Conservation (phyloP, 2,888 invertebrate genomes). For the Hylaea fasciaria region DNA sequence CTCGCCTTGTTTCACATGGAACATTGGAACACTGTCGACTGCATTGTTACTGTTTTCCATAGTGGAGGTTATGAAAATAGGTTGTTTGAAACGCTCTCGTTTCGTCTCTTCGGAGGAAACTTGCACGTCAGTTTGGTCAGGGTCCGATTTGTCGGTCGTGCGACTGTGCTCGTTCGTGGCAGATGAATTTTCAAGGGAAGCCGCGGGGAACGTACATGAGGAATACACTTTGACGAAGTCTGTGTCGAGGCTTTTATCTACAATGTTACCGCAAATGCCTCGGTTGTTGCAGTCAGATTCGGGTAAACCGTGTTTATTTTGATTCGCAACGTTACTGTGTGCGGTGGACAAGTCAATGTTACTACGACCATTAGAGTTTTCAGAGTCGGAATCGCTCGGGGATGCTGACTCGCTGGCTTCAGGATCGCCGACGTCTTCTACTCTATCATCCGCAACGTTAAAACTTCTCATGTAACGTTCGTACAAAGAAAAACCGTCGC, state of each 20-base stretch:
- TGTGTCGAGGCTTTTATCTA: slow-evolving; percentile 60
- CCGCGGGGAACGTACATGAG: slow-evolving; percentile 60
- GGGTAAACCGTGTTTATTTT: slow-evolving; percentile 57
- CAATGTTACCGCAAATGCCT: slow-evolving; percentile 50
- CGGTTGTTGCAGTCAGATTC: slow-evolving; percentile 58
- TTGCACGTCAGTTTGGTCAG: slow-evolving; percentile 63
- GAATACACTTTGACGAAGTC: slow-evolving; percentile 65
- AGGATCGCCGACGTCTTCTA: slow-evolving; percentile 53
- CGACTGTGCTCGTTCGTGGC: slow-evolving; percentile 64
- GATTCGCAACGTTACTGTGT: slow-evolving; percentile 53
- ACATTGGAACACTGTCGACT: slow-evolving; percentile 76
- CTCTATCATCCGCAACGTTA: slow-evolving; percentile 67
- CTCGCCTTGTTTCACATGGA: slow-evolving; percentile 66
- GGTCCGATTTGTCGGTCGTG: slow-evolving; percentile 70
- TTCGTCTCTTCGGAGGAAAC: slow-evolving; percentile 73
- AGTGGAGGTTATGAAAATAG: slow-evolving; percentile 77
- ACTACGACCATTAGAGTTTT: slow-evolving; percentile 64
- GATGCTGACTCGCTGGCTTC: slow-evolving; percentile 51
- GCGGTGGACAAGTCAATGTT: slow-evolving; percentile 71
- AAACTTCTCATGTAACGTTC: slow-evolving; percentile 80
- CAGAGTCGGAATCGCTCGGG: slow-evolving; percentile 56
- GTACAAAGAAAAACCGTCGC: slow-evolving; percentile 79
- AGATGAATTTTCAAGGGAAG: slow-evolving; percentile 65
- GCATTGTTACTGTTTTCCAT: slow-evolving; percentile 84
- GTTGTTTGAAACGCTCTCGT: slow-evolving; percentile 62